Percentiles rank a stretch among this genome's conserved stretches.
Conservation (phyloP, 2,113 vertebrate genomes). For the Ptychochromis oligacanthus region DNA sequence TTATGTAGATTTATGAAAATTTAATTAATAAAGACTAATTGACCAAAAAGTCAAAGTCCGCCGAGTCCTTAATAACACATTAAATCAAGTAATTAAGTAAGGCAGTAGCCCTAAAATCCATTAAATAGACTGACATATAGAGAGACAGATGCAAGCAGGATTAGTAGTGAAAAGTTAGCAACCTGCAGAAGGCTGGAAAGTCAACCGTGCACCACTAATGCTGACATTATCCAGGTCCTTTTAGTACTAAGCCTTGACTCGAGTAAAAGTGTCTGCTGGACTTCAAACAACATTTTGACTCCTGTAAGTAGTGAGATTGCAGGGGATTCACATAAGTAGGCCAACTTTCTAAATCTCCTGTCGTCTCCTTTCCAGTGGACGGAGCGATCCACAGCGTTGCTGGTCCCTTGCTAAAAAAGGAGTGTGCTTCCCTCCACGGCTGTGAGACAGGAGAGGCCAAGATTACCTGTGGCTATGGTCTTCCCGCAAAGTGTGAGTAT, state of each 20-base stretch:
- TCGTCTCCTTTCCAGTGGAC: slow-evolving; percentile 82
- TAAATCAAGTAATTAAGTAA: slow-evolving; percentile 72
- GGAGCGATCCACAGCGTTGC: slow-evolving; percentile 88
- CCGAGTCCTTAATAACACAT: slow-evolving; percentile 70
- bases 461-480: slow-evolving; percentile 87
- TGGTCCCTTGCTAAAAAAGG: slow-evolving; percentile 84
- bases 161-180: slow-evolving; percentile 22
- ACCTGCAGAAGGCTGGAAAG: slow-evolving; percentile 14
- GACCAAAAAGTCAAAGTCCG: slow-evolving; percentile 72
- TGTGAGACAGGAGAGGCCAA: slow-evolving; percentile 89
- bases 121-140: slow-evolving; percentile 50
- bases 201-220: slow-evolving; percentile 12
- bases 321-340: slow-evolving; percentile 53
- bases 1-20: slow-evolving; percentile 73
- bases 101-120: slow-evolving; percentile 60
- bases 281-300: slow-evolving; percentile 38
- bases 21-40: slow-evolving; percentile 75
- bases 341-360: slow-evolving; percentile 41
- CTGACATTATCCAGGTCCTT: slow-evolving; percentile 37
- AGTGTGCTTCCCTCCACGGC: slow-evolving; percentile 84
- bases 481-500: slow-evolving; percentile 89
- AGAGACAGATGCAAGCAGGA: slow-evolving; percentile 37
- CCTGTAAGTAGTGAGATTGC: slow-evolving; percentile 30
- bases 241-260: slow-evolving; percentile 32
- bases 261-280: slow-evolving; percentile 29